These are phyloP conservation scores for Microtus obscurus DNA, from an alignment of 2,797 vertebrate species.

Conservation along the genomic window DNA sequence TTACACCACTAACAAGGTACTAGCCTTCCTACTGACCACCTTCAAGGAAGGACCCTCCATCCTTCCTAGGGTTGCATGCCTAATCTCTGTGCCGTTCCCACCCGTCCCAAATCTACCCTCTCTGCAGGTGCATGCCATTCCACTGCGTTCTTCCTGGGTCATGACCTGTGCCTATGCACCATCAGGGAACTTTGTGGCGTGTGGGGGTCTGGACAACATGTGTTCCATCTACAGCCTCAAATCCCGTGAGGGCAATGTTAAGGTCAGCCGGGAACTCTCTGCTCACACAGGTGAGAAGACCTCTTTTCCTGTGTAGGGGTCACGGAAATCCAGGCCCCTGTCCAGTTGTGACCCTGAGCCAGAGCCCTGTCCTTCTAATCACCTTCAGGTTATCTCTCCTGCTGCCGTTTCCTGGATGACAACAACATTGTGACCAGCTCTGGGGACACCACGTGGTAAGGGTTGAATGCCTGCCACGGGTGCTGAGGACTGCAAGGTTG, in stretches of 20 bases:
- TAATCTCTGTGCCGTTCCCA: too few relatives aligned
- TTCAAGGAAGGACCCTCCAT: not conserved
- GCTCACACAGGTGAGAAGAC: constrained; percentile 92
- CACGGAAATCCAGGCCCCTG: not conserved
- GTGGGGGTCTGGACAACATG: constrained; percentile 98
- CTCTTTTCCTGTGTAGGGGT: not conserved
- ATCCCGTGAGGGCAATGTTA: constrained; percentile 96
- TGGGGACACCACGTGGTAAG: constrained; percentile 97
- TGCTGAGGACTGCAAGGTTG: not conserved
- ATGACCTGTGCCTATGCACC: constrained; percentile 99
- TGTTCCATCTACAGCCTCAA: constrained; percentile 99
- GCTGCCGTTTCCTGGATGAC: constrained; percentile 97
- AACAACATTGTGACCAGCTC: constrained; percentile 97
- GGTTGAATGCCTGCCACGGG: not conserved
- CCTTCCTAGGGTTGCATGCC: not conserved
- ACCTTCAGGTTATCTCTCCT: constrained; percentile 95
- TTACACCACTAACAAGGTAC: constrained; percentile 97
- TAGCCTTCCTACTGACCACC: not conserved
- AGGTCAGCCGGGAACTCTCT: constrained; percentile 97
- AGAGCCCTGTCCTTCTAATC: not conserved
- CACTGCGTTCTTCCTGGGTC: constrained; percentile 98
- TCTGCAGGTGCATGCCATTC: constrained; percentile 96
- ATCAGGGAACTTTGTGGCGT: constrained; percentile 98
- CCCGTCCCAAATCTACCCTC: not conserved
- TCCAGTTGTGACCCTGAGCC: not conserved